Evolutionary conservation across 2,888 invertebrate genomes (phyloP).

Genomic region (Drosophila phalerata): DNA sequence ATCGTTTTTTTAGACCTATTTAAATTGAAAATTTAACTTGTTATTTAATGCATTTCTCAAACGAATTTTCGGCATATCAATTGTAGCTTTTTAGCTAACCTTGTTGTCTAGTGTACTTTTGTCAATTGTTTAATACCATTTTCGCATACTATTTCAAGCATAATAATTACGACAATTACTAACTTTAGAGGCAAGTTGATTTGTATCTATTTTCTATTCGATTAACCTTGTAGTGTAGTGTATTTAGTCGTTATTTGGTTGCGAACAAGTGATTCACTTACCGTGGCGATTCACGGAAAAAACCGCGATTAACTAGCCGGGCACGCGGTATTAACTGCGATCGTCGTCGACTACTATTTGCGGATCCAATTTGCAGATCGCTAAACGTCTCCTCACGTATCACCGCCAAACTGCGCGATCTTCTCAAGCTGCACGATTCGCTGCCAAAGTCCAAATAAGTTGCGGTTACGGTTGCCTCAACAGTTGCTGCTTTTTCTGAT

Average conservation of each 20-base stretch:
- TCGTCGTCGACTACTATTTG: slow-evolving; percentile 89
- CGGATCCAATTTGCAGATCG: slow-evolving; percentile 89
- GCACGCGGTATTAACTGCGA: slow-evolving; percentile 93
- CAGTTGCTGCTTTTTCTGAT: slow-evolving; percentile 34
- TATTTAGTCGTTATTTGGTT: slow-evolving; percentile 1
- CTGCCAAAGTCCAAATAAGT: slow-evolving; percentile 82
- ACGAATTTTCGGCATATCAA: neutral
- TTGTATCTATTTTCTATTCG: neutral
- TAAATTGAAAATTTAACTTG: neutral
- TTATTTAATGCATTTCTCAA: neutral
- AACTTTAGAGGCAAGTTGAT: neutral
- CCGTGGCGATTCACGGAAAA: slow-evolving; percentile 88
- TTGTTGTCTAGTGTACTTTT: neutral
- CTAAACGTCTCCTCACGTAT: slow-evolving; percentile 92
- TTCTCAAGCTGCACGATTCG: slow-evolving; percentile 87
- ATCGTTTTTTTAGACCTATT: neutral
- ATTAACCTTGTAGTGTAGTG: slow-evolving; percentile 30
- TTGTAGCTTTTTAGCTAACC: neutral
- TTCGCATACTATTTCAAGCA: neutral
- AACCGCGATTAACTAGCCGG: slow-evolving; percentile 91
- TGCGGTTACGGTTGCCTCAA: slow-evolving; percentile 47
- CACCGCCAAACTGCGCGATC: slow-evolving; percentile 91
- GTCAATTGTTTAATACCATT: neutral
- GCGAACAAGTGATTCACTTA: slow-evolving; percentile 49
- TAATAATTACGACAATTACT: neutral